These are phyloP conservation scores for Bruchidius siliquastri DNA, from an alignment of 2,888 invertebrate genomes.

Conservation along the genomic window DNA sequence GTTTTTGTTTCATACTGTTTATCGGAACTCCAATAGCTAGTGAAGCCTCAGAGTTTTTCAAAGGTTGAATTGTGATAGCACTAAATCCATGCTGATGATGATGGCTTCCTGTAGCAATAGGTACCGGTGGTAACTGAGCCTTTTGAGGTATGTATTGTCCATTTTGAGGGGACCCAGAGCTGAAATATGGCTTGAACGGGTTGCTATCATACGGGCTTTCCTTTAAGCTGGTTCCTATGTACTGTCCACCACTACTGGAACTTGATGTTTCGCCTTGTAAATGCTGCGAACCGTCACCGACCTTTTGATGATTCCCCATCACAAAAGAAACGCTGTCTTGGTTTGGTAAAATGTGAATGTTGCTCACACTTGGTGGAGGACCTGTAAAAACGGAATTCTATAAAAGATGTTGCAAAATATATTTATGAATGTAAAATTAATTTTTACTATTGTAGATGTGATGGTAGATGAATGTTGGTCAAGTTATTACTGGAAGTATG, in stretches of 20 bases:
- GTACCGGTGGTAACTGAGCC: neutral
- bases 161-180: neutral
- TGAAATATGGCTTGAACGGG: conserved; percentile 39
- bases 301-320: conserved; percentile 59
- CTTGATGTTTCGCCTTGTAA: conserved; percentile 15
- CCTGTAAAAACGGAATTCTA: too few relatives aligned
- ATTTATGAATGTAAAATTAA: too few relatives aligned
- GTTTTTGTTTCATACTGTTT: conserved; percentile 36
- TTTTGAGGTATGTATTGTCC: neutral
- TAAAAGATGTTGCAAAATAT: too few relatives aligned
- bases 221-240: conserved; percentile 49
- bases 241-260: conserved; percentile 43
- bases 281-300: conserved; percentile 40
- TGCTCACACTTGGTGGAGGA: conserved; percentile 55
- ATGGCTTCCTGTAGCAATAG: conserved; percentile 14
- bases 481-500: too few relatives aligned
- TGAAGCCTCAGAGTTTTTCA: conserved; percentile 43
- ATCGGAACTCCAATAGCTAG: conserved; percentile 44
- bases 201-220: conserved; percentile 49
- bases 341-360: conserved; percentile 58
- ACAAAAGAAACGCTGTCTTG: conserved; percentile 63
- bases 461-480: too few relatives aligned
- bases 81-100: conserved; percentile 25
- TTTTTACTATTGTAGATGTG: too few relatives aligned
- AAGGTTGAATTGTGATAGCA: conserved; percentile 43